Base-by-base conservation (phyloP, 2,888 invertebrate genomes). In the Argynnis bischoffii region DNA sequence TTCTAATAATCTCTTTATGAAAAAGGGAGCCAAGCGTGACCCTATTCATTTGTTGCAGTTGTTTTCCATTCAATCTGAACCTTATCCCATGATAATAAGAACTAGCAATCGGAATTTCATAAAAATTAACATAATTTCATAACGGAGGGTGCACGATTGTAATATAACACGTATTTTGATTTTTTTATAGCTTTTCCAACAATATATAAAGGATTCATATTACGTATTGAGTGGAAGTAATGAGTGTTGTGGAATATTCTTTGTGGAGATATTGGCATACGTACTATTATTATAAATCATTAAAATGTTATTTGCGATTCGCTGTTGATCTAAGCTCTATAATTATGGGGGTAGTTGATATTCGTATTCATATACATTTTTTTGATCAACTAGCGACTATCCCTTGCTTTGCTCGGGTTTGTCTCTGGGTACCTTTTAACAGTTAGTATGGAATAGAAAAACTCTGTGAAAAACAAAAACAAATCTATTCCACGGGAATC, bases 91-190 rank as follows among this genome's bases (percentile, higher is more conserved):
- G 61, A 59, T 26, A 68, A 74, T 76, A 77, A 76, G 71, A 60
- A 65, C 61, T 67, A 70, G 53, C 21, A 64, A 64, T 67, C 53
- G 51, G 21, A 41, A 53, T 60, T 60, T 63, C 56, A 59, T 55
- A 65, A 64, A 63, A 57, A 87, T 89, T 89, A 88, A 79, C 88
- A 90, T 91, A 91, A 90, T 90, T 88, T 87, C 87, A 88, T 89
- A 91, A 86, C 84, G 82, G 86, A 84, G 88, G 89, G 87, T 76
- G 86, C 79, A 79, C 80, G 83, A 86, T 87, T 87, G 86, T 88
- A 87, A 89, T 90, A 90, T 79, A 79, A 86, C 85, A 82, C 74
- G 73, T 87, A 86, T 87, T 88, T 83, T 83, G 85, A 85, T 88
- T 86, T 90, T 87, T 88, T 87, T 82, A 79, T 80, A 74, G 72